phyloP scores from a whole-genome alignment of 92 coral and sea anemone species.

The Blastomussa wellsi region DNA sequence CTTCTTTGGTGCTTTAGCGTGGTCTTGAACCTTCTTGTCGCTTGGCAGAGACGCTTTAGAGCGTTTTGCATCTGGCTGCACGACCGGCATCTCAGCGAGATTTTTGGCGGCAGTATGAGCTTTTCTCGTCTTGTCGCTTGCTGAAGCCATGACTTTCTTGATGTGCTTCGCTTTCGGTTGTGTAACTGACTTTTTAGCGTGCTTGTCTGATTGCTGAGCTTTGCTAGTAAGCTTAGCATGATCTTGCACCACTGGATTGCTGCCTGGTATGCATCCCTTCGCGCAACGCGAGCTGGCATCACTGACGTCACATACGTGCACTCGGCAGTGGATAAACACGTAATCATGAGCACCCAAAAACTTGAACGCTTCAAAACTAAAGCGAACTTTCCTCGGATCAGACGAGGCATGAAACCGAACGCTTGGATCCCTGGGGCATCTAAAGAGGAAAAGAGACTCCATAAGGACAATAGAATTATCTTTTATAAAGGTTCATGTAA shows the following conservation, averaged over 20 bases:
- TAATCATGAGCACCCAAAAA: slow-evolving; percentile 81
- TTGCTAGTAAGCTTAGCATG: neutral
- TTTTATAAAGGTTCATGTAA: neutral
- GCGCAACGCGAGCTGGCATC: slow-evolving; percentile 78
- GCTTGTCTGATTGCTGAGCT: neutral
- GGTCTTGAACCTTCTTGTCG: slow-evolving; percentile 9
- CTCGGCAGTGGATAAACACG: slow-evolving; percentile 84
- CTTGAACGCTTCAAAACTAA: slow-evolving; percentile 79
- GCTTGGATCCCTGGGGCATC: slow-evolving; percentile 80
- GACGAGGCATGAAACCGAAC: slow-evolving; percentile 74
- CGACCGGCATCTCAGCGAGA: neutral
- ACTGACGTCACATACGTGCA: slow-evolving; percentile 72
- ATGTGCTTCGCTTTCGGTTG: slow-evolving; percentile 6
- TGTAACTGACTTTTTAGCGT: neutral
- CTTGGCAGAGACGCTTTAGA: neutral
- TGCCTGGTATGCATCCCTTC: slow-evolving; percentile 52
- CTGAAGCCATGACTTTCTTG: slow-evolving; percentile 1
- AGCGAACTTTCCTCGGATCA: slow-evolving; percentile 63
- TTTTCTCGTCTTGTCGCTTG: neutral
- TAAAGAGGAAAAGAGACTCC: neutral
- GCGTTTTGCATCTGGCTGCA: neutral
- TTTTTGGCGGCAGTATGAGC: neutral
- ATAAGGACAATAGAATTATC: neutral
- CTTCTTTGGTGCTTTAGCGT: slow-evolving; percentile 2
- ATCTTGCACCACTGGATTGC: slow-evolving; percentile 5